A percentile compares a stretch with the other conserved stretches of the same genome.
Conservation (phyloP, 2,888 invertebrate species). For the Theristus sp. region DNA sequence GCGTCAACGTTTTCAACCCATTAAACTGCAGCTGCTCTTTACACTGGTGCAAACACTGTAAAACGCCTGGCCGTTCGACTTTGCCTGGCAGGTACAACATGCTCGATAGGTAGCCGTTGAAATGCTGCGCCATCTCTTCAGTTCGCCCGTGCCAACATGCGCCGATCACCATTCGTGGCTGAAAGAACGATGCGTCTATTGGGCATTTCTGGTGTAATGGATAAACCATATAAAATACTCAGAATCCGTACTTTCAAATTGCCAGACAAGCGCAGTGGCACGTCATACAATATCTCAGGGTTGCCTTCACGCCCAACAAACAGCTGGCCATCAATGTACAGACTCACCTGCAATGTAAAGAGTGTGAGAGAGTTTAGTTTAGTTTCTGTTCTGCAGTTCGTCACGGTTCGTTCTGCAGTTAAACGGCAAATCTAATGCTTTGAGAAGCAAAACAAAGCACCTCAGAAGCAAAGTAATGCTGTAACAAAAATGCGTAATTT, state of each 20-base stretch:
- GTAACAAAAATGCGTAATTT: too few relatives aligned
- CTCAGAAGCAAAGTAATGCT: too few relatives aligned
- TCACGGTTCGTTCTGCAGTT: too few relatives aligned
- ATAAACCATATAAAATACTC: neutral
- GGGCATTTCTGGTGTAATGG: neutral
- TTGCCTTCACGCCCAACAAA: constrained; percentile 52
- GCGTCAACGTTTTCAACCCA: constrained; percentile 48
- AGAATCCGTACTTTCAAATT: neutral
- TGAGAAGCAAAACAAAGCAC: too few relatives aligned
- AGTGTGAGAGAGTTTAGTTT: too few relatives aligned
- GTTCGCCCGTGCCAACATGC: constrained; percentile 74
- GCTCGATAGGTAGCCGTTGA: constrained; percentile 71
- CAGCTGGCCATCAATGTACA: constrained; percentile 68
- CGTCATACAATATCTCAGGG: constrained; percentile 94
- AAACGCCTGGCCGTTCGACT: constrained; percentile 52
- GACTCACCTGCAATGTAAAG: too few relatives aligned
- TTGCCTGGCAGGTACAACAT: constrained; percentile 57
- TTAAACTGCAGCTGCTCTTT: constrained; percentile 51
- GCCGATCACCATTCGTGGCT: constrained; percentile 73
- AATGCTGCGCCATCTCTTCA: constrained; percentile 68
- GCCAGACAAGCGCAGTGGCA: constrained; percentile 83
- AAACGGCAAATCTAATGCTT: too few relatives aligned
- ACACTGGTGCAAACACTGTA: constrained; percentile 58
- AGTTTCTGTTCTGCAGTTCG: too few relatives aligned
- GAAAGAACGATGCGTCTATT: constrained; percentile 10